phyloP scores from a whole-genome alignment of 2,113 vertebrate genomes.

The Caranx melampygus region DNA sequence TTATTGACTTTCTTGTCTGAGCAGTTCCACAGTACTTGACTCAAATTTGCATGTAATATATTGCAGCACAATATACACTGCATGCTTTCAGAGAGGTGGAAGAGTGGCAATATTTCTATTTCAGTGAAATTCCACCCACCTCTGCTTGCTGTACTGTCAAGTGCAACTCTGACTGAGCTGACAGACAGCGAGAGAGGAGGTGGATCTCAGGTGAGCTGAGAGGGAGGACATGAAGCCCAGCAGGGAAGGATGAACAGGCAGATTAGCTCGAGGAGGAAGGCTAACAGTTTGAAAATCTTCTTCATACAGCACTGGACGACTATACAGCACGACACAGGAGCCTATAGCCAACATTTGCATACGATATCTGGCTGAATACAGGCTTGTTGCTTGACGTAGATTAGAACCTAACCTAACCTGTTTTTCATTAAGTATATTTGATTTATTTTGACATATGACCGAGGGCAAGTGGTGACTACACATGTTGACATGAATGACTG shows the following conservation, averaged over 20 bases:
- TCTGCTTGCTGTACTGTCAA: conserved; percentile 52
- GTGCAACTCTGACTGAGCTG: conserved; percentile 44
- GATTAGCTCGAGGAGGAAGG: conserved; percentile 69
- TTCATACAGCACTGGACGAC: conserved; percentile 7
- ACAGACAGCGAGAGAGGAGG: conserved; percentile 21
- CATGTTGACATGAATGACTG: conserved; percentile 15
- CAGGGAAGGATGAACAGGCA: conserved; percentile 65
- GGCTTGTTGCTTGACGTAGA: neutral
- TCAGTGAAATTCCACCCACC: conserved; percentile 48
- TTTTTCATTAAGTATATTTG: neutral
- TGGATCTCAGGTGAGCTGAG: conserved; percentile 64
- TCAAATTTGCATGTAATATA: conserved; percentile 44
- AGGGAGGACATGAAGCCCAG: conserved; percentile 68
- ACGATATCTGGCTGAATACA: neutral
- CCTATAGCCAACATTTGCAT: conserved; percentile 13
- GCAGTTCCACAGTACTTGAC: conserved; percentile 35
- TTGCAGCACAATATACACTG: conserved; percentile 27
- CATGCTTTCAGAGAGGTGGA: conserved; percentile 40
- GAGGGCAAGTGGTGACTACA: conserved; percentile 26
- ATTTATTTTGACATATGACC: conserved; percentile 18
- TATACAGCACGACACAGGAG: conserved; percentile 6
- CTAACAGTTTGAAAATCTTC: conserved; percentile 61
- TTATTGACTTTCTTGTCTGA: conserved; percentile 44
- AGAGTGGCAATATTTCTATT: conserved; percentile 53
- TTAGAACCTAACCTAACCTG: neutral